Conservation (phyloP, 2,888 invertebrate genomes). For the Drosophila sordidula region DNA sequence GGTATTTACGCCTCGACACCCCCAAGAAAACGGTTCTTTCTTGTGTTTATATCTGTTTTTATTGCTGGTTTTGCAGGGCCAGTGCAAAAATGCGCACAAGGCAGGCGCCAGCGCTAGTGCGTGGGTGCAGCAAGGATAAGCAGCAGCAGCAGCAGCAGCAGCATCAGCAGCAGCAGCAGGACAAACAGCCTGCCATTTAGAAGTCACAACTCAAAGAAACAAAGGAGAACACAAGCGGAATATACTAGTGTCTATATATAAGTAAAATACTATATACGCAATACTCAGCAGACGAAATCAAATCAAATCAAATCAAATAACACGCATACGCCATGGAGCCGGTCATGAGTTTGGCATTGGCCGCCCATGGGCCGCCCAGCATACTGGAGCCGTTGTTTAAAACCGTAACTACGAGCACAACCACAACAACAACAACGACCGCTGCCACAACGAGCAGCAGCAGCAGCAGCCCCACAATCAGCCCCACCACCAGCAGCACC, state of each 20-base stretch:
- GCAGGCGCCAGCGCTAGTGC: slow-evolving; percentile 54
- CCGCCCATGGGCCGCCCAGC: slow-evolving; percentile 83
- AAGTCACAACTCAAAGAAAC: slow-evolving; percentile 9
- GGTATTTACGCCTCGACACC: not conserved
- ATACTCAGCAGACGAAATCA: slow-evolving; percentile 2
- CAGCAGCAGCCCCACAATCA: slow-evolving; percentile 53
- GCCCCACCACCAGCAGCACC: slow-evolving; percentile 72
- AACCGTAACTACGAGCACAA: slow-evolving; percentile 82
- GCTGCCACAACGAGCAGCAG: slow-evolving; percentile 70
- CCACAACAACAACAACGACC: slow-evolving; percentile 80
- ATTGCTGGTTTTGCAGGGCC: slow-evolving; percentile 43
- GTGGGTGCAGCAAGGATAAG: slow-evolving; percentile 71
- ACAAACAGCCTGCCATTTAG: slow-evolving; percentile 26
- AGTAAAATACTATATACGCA: slow-evolving; percentile 3
- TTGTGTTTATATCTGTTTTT: slow-evolving; percentile 4
- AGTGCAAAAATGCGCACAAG: slow-evolving; percentile 56
- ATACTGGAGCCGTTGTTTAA: slow-evolving; percentile 83
- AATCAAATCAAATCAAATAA: slow-evolving; percentile 37
- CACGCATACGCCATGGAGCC: slow-evolving; percentile 71
- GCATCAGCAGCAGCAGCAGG: slow-evolving; percentile 20
- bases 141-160: slow-evolving; percentile 29
- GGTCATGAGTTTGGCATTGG: slow-evolving; percentile 76
- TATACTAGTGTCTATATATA: not conserved
- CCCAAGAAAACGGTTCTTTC: not conserved
- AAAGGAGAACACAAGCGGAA: not conserved